Evolutionary conservation across 2,888 invertebrate species (phyloP).

Genomic region (Clistopyga incitator): DNA sequence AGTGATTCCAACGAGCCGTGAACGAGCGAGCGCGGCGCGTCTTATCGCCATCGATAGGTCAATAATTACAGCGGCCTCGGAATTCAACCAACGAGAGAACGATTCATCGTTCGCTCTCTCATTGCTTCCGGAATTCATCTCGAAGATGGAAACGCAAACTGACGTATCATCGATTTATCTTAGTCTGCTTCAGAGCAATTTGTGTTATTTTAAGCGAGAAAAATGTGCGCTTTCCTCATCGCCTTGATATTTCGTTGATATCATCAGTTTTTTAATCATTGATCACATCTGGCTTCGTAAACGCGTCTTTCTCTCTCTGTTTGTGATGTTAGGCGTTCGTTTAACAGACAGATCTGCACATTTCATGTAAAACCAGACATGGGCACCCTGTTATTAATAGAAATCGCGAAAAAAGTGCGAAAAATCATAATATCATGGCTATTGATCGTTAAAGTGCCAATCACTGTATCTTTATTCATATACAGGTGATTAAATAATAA

Average conservation of each 20-base stretch:
- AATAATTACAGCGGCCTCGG: constrained; percentile 45
- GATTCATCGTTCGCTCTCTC: constrained; percentile 30
- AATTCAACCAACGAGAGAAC: constrained; percentile 4
- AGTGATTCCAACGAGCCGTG: constrained; percentile 39
- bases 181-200: constrained; percentile 6
- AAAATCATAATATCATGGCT: background rate
- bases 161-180: constrained; percentile 32
- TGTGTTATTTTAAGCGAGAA: constrained; percentile 11
- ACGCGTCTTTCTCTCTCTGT: constrained; percentile 5
- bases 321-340: constrained; percentile 2
- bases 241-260: constrained; percentile 22
- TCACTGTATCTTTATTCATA: background rate
- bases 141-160: constrained; percentile 19
- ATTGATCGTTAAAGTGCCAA: constrained; percentile 16
- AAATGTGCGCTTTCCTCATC: constrained; percentile 16
- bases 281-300: constrained; percentile 10
- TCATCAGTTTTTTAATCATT: background rate
- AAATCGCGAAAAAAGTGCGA: background rate
- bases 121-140: constrained; percentile 44
- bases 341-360: constrained; percentile 9
- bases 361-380: background rate
- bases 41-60: constrained; percentile 44
- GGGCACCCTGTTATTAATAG: background rate
- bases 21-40: constrained; percentile 30
- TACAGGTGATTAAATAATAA: background rate